These are phyloP conservation scores for Pristionchus japonicus DNA, from an alignment of 2,888 invertebrate genomes.

Conservation along the genomic window DNA sequence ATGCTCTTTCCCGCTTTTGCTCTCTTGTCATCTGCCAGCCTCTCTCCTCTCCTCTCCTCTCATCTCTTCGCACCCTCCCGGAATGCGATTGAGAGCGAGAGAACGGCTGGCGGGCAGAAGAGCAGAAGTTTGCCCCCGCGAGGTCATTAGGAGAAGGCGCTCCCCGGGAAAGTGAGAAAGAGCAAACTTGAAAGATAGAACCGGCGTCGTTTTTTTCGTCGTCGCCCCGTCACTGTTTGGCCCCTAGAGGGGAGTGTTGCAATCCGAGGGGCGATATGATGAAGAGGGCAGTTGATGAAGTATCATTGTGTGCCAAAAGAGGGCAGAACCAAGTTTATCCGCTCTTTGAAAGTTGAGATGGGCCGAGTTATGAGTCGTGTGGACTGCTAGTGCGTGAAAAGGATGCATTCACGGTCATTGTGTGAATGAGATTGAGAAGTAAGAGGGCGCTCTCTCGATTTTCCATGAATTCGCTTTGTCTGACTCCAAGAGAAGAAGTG, in stretches of 20 bases:
- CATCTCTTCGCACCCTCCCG: not conserved
- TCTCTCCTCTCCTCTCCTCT: not conserved
- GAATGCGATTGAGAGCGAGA: not conserved
- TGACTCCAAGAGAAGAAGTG: not conserved
- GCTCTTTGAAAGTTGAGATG: not conserved
- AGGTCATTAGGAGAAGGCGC: not conserved
- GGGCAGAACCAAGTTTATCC: not conserved
- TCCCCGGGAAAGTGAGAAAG: not conserved
- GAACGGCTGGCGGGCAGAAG: not conserved
- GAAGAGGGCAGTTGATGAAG: not conserved
- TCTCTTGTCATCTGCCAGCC: not conserved
- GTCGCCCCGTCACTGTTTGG: no score
- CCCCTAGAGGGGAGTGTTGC: not conserved
- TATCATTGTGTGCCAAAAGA: not conserved
- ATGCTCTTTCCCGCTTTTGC: not conserved
- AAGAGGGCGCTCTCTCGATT: conserved; percentile 1
- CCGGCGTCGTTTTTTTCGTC: not conserved
- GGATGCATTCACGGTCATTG: conserved; percentile 16
- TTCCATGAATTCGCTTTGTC: not conserved
- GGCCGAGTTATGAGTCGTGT: not conserved
- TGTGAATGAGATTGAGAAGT: conserved; percentile 38
- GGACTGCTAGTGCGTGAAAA: not conserved
- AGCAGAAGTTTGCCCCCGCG: not conserved
- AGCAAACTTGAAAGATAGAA: conserved; percentile 10
- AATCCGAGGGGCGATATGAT: not conserved